Evolutionary conservation across 2,113 vertebrate species (phyloP), one percentile per base, ranked within the genome.

Genomic region (Panthera tigris): DNA sequence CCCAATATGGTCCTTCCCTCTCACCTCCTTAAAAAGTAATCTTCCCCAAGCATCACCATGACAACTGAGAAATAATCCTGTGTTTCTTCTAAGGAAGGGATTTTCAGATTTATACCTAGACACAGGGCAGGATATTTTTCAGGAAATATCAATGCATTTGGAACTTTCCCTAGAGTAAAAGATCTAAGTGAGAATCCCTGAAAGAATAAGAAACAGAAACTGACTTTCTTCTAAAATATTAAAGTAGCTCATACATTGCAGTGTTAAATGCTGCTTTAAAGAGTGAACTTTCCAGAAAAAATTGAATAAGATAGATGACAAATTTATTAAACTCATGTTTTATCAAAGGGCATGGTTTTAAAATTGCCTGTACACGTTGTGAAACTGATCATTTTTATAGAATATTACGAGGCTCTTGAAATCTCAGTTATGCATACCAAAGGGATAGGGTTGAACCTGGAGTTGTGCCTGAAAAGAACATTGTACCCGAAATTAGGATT

Each of bases 401-500:
- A 82, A 81, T 48, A 33, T 61, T 27, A 39, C 11, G 27, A 84
- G 45, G 21, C 45, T 88, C 68, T 45, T 18, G 81, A 65, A 94
- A 45, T 82, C 52, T 52, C 19, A 91, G 4, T 52, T 68, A 27
- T 41, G 12, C 39, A 55, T 76, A 21, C 5, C 73, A 18, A 80
- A 66, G 27, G 16, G 15, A 50, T 25, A 89, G 9, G 45, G 36
- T 27, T 81, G 21, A 48, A 36, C 73, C 31, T 84, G 66, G 48
- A 61, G 57, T 69, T 96, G 73, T 95, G 45, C 68, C 74, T 91
- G 63, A 57, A 83, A 89, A 92, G 50, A 92, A 39, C 21, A 73
- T 19, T 87, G 31, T 33, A 69, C 23, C 55, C 68, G 52, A 73
- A 89, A 92, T 79, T 82, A 80, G 18, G 61, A 86, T 86, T 76